Conservation (phyloP, 2,888 invertebrate genomes). For the Periphyllus acericola region DNA sequence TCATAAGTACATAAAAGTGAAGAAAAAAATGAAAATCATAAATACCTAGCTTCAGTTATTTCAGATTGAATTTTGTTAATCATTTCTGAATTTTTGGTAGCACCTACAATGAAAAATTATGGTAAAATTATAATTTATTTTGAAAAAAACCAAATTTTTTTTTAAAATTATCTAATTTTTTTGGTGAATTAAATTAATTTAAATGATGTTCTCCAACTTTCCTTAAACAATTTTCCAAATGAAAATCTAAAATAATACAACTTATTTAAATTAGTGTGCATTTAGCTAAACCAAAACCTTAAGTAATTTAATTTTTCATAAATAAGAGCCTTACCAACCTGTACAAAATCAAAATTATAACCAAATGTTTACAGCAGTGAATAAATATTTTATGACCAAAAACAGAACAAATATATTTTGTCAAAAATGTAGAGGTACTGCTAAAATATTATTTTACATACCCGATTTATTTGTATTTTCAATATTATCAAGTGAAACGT, state of each 20-base stretch:
- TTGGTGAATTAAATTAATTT: conserved; percentile 21
- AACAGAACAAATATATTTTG: too few relatives aligned
- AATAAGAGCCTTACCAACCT: too few relatives aligned
- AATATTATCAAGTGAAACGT: not conserved
- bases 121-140: not conserved
- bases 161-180: conserved; percentile 27
- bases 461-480: conserved; percentile 26
- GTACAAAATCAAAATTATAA: too few relatives aligned
- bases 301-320: too few relatives aligned
- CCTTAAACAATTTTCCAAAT: conserved; percentile 40
- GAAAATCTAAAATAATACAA: conserved; percentile 28
- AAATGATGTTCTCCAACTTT: not conserved
- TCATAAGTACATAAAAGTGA: not conserved
- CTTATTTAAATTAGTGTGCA: not conserved
- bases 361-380: too few relatives aligned
- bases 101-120: not conserved
- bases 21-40: not conserved
- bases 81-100: conserved; percentile 28
- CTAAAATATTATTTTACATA: not conserved
- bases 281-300: too few relatives aligned
- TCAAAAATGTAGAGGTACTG: not conserved
- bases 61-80: conserved; percentile 43
- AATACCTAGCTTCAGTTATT: conserved; percentile 50
- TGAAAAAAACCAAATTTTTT: not conserved
- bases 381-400: too few relatives aligned